Evolutionary conservation across 2,888 invertebrate species (phyloP).

Genomic region (Amphipoea oculea): DNA sequence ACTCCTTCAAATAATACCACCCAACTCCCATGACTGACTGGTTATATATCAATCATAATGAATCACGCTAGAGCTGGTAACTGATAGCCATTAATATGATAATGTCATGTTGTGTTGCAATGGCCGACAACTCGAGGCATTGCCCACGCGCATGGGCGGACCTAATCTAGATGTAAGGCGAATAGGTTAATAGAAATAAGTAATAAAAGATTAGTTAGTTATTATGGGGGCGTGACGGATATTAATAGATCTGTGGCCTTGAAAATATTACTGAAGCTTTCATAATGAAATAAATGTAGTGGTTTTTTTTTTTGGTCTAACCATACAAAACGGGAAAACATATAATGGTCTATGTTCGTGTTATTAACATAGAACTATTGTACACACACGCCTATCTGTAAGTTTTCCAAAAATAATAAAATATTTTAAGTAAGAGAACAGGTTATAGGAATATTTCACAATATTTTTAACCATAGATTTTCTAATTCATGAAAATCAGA

Average conservation of each 20-base stretch:
- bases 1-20: neutral
- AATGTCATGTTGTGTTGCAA: constrained; percentile 63
- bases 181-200: constrained; percentile 17
- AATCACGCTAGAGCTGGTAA: constrained; percentile 43
- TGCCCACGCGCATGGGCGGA: constrained; percentile 57
- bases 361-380: too few species aligned
- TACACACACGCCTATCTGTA: too few species aligned
- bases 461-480: neutral
- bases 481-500: neutral
- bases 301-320: neutral
- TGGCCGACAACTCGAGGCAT: constrained; percentile 12
- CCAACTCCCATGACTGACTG: neutral
- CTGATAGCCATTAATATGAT: constrained; percentile 59
- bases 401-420: too few species aligned
- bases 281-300: neutral
- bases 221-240: neutral
- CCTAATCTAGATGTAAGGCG: constrained; percentile 49
- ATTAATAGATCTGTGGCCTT: constrained; percentile 8
- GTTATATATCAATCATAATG: constrained; percentile 22
- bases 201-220: constrained; percentile 17
- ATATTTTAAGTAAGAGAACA: neutral
- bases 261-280: neutral
- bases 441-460: neutral
- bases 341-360: too few species aligned
- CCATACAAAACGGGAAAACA: too few species aligned